Evolutionary conservation across 2,113 vertebrate genomes (phyloP).

Genomic region (Platycercus adscitus): DNA sequence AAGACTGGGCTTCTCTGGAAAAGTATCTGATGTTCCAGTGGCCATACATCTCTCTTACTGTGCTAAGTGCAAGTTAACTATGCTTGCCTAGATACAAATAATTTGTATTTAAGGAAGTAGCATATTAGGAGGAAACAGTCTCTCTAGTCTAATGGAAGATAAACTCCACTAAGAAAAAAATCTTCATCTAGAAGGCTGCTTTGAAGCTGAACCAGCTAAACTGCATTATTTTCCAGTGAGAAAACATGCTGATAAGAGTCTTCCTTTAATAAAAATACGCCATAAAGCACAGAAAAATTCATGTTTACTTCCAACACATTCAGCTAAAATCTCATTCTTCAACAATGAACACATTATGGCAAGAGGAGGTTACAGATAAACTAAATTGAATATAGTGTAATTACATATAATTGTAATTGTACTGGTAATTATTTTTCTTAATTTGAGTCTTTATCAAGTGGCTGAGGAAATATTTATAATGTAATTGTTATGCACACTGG

Average conservation of each 20-base stretch:
- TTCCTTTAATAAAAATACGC: background rate
- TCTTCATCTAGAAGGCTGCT: background rate
- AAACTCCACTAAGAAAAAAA: background rate
- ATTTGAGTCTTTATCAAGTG: constrained; percentile 55
- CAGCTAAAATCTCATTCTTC: constrained; percentile 34
- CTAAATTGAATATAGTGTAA: constrained; percentile 33
- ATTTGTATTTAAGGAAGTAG: background rate
- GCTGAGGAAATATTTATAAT: constrained; percentile 61
- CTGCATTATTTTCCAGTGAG: background rate
- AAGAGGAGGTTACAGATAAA: constrained; percentile 47
- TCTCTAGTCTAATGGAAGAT: background rate
- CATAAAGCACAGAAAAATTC: background rate
- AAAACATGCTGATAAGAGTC: background rate
- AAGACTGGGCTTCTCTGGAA: background rate
- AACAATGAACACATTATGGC: background rate
- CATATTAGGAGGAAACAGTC: background rate
- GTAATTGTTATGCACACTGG: constrained; percentile 42
- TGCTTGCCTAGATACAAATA: background rate
- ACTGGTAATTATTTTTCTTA: constrained; percentile 59
- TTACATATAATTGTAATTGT: constrained; percentile 59
- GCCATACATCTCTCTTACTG: background rate
- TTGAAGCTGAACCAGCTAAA: background rate
- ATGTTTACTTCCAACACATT: constrained; percentile 8
- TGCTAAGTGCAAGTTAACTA: background rate
- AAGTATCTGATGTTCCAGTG: background rate